Evolutionary conservation across 2,888 invertebrate species (phyloP).

Genomic region (Plagodis pulveraria): DNA sequence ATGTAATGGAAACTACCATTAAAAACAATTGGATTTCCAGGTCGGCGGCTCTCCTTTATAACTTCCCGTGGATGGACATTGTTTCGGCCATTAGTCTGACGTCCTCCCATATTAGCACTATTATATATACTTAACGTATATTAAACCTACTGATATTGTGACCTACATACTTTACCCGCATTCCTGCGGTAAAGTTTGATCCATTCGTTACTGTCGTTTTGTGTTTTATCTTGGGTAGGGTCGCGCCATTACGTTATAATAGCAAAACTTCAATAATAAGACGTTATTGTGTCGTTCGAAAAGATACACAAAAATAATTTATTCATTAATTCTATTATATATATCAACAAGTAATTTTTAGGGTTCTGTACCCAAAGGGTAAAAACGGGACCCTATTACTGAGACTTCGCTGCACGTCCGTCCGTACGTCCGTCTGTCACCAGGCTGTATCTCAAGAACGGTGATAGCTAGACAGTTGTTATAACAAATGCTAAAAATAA

Average conservation of each 20-base stretch:
- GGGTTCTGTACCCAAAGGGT: too few relatives aligned
- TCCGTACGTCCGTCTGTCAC: too few relatives aligned
- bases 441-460: too few relatives aligned
- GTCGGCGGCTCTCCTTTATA: conserved; percentile 20
- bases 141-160: conserved; percentile 31
- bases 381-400: too few relatives aligned
- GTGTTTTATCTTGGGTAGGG: conserved; percentile 33
- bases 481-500: too few relatives aligned
- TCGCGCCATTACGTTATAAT: conserved; percentile 17
- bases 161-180: conserved; percentile 34
- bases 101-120: conserved; percentile 32
- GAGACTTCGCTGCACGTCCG: too few relatives aligned
- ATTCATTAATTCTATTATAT: too few relatives aligned
- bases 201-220: conserved; percentile 39
- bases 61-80: conserved; percentile 33
- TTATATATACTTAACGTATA: conserved; percentile 10
- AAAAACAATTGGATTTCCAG: conserved; percentile 22
- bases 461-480: too few relatives aligned
- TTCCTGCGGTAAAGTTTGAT: conserved; percentile 38
- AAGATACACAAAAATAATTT: too few relatives aligned
- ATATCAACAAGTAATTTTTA: too few relatives aligned
- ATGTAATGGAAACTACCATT: neutral
- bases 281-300: too few relatives aligned
- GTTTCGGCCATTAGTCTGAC: conserved; percentile 40
- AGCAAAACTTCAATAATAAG: too few relatives aligned